Evolutionary conservation across 2,113 vertebrate species (phyloP).

Genomic region (Brachionichthys hirsutus): DNA sequence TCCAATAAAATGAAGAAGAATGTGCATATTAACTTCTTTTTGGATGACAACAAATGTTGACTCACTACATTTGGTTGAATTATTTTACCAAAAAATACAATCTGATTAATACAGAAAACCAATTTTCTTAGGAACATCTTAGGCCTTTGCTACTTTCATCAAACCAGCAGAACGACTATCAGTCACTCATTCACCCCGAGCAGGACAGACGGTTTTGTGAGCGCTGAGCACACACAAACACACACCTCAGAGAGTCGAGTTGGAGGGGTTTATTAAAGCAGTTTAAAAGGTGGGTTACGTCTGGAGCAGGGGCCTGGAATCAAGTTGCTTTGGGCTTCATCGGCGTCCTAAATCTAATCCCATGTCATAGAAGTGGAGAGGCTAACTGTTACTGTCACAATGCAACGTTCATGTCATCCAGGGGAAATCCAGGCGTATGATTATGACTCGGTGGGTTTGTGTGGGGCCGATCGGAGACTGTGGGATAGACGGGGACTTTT

Average conservation of each 20-base stretch:
- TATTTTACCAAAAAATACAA: conserved; percentile 40
- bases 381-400: conserved; percentile 36
- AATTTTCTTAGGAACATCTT: conserved; percentile 56
- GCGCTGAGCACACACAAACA: conserved; percentile 15
- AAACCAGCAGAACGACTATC: too few species aligned
- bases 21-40: too few species aligned
- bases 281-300: conserved; percentile 36
- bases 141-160: too few species aligned
- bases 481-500: conserved; percentile 52
- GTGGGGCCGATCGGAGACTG: conserved; percentile 46
- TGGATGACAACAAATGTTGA: too few species aligned
- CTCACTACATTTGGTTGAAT: too few species aligned
- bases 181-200: conserved; percentile 24
- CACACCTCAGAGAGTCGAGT: conserved; percentile 29
- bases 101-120: conserved; percentile 67
- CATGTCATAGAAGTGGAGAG: conserved; percentile 50
- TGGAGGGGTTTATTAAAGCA: conserved; percentile 55
- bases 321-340: too few species aligned
- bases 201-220: too few species aligned
- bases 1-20: neutral
- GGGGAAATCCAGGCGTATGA: conserved; percentile 72
- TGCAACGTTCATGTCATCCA: conserved; percentile 55
- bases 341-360: conserved; percentile 58
- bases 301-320: conserved; percentile 31
- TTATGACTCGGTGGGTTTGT: conserved; percentile 58